Evolutionary conservation across 2,888 invertebrate genomes (phyloP), one percentile per base, ranked within the genome.

Genomic region (Oscheius sp.): DNA sequence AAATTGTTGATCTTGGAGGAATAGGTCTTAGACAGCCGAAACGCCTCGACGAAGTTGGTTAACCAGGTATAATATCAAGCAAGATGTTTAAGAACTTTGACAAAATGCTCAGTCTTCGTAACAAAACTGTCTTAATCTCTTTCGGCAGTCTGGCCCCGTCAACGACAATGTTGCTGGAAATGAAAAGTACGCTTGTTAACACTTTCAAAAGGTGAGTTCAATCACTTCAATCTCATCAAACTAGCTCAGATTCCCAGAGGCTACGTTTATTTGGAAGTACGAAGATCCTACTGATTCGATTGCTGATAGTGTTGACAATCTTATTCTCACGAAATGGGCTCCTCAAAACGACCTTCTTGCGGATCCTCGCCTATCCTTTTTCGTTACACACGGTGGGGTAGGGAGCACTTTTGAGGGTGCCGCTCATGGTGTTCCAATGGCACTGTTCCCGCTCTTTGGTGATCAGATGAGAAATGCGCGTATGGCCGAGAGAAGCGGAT

Each of bases 311-410:
- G 70, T 76, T 37, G 70, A 47, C n/a, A 81, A 81, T 58, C 74
- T 81, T 13, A 65, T 75, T 21, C 73, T 78, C 35, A 76, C 70
- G 47, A 75, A 76, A 48, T 81, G 81, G 81, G 74, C 90, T 57
- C 90, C 90, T 7, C 90, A 90, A 70, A 89, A 87, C 71, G 90
- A 90, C 79, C 82, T 90, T 58, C 42, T 21, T 42, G 70, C 59
- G 1, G 70, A 60, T 59, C 42, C 60, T 29, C 58, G 58, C 32
- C 59, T 70, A n/a, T 59, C 70, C n/a, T 58, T 74, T 13, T 74
- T 74, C 51, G 47, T 74, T 11, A 74, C 74, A 2, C 74, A 74
- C 47, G 74, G 68, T n/a, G 74, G 74, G 32, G 66, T 50, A 4
- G 74, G 74, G 13, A 74, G 74, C 32, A 51, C 58, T 11, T 59